These are phyloP conservation scores for Urocyon cinereoargenteus DNA, from an alignment of 2,797 vertebrate species.

Conservation along the genomic window DNA sequence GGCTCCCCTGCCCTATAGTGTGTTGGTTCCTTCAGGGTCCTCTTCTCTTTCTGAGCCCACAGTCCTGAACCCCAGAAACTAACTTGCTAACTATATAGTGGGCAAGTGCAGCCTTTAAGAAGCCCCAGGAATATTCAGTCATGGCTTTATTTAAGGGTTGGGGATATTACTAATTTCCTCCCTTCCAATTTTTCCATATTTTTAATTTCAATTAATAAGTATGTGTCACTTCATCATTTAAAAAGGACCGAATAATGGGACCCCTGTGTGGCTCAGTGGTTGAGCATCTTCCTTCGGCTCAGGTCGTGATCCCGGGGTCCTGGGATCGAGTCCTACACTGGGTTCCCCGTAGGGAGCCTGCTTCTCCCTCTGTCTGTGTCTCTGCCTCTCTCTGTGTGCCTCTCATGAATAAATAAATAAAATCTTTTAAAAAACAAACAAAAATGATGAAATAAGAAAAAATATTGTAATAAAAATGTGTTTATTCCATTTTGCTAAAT, in stretches of 20 bases:
- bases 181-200: not conserved
- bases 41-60: not conserved
- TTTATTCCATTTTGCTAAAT: slow-evolving; percentile 38
- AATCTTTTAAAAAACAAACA: too few species aligned
- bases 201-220: not conserved
- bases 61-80: not conserved
- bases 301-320: too few species aligned
- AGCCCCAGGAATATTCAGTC: not conserved
- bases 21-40: not conserved
- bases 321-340: too few species aligned
- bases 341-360: too few species aligned
- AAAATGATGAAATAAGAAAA: not conserved
- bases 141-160: not conserved
- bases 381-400: too few species aligned
- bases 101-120: not conserved
- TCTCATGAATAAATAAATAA: too few species aligned
- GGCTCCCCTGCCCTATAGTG: not conserved
- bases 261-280: too few species aligned
- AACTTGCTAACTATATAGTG: not conserved
- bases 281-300: too few species aligned
- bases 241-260: not conserved
- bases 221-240: not conserved
- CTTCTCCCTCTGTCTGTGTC: too few species aligned
- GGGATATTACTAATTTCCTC: not conserved
- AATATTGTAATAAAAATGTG: not conserved